phyloP scores from a whole-genome alignment of 2,888 invertebrate genomes.

The Deilephila elpenor region DNA sequence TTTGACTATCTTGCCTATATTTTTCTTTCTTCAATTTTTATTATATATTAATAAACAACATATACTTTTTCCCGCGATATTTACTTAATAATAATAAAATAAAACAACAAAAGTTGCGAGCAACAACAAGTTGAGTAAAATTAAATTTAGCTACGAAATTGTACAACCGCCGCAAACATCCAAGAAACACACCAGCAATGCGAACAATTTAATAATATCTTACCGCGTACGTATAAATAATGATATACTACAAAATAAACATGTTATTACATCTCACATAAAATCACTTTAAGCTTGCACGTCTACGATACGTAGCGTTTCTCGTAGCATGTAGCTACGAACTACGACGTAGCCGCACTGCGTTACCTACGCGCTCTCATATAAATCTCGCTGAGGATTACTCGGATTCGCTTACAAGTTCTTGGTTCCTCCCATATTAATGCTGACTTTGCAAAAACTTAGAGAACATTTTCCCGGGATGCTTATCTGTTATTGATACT shows the following conservation, averaged over 20 bases:
- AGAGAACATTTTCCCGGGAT: background rate
- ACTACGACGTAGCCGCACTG: conserved; percentile 67
- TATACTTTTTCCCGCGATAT: background rate
- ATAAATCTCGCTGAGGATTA: conserved; percentile 76
- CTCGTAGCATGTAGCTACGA: conserved; percentile 51
- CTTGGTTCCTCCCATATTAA: conserved; percentile 69
- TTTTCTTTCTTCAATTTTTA: too few relatives aligned
- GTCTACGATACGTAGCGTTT: conserved; percentile 51
- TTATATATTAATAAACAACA: background rate
- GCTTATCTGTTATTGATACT: background rate
- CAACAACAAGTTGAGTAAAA: background rate
- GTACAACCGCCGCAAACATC: background rate
- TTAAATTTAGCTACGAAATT: conserved; percentile 1
- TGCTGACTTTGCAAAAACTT: conserved; percentile 45
- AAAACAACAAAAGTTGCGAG: background rate
- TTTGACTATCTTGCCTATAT: too few relatives aligned
- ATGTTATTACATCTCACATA: conserved; percentile 49
- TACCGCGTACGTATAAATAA: conserved; percentile 17
- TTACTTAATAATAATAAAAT: background rate
- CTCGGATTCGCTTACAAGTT: conserved; percentile 70
- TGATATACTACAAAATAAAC: conserved; percentile 45
- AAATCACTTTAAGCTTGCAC: conserved; percentile 60
- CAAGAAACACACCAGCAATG: background rate
- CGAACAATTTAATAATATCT: conserved; percentile 23
- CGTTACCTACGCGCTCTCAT: conserved; percentile 69